Evolutionary conservation across 2,888 invertebrate species (phyloP).

Genomic region (Ophion ellenae): DNA sequence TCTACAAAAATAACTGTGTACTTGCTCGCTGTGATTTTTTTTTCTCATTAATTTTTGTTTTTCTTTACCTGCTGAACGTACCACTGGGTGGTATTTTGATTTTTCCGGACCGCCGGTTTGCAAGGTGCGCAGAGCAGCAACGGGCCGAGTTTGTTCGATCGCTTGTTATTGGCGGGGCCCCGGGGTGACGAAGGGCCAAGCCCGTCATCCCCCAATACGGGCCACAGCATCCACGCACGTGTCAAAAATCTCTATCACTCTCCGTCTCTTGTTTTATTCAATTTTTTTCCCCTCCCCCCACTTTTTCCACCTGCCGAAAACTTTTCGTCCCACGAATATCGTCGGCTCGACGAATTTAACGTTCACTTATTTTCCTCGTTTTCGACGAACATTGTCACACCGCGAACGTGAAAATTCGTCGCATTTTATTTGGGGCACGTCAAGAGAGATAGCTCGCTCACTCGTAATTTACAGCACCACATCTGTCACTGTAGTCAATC

Average conservation of each 20-base stretch:
- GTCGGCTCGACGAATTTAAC: conserved; percentile 29
- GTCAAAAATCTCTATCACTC: conserved; percentile 64
- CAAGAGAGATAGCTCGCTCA: too few relatives aligned
- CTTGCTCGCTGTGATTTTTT: conserved; percentile 7
- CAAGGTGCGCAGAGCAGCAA: conserved; percentile 81
- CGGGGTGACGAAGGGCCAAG: conserved; percentile 81
- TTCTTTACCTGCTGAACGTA: conserved; percentile 83
- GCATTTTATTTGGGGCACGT: too few relatives aligned
- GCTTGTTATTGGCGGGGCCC: conserved; percentile 67
- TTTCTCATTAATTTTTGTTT: conserved; percentile 27
- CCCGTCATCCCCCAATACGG: conserved; percentile 82
- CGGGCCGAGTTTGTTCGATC: conserved; percentile 78
- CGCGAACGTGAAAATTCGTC: not conserved
- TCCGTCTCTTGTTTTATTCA: conserved; percentile 59
- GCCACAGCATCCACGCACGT: conserved; percentile 83
- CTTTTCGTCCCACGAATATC: conserved; percentile 6
- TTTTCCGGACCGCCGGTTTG: conserved; percentile 80
- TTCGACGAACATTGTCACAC: conserved; percentile 7
- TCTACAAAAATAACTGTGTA: conserved; percentile 26
- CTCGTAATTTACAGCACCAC: not conserved
- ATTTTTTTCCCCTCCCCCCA: conserved; percentile 18
- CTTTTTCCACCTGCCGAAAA: not conserved
- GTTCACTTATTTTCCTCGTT: conserved; percentile 31
- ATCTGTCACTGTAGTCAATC: not conserved
- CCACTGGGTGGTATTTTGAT: conserved; percentile 82